These are phyloP conservation scores for Heliothis subflexa DNA, from an alignment of 1,140 invertebrate species.

Conservation along the genomic window DNA sequence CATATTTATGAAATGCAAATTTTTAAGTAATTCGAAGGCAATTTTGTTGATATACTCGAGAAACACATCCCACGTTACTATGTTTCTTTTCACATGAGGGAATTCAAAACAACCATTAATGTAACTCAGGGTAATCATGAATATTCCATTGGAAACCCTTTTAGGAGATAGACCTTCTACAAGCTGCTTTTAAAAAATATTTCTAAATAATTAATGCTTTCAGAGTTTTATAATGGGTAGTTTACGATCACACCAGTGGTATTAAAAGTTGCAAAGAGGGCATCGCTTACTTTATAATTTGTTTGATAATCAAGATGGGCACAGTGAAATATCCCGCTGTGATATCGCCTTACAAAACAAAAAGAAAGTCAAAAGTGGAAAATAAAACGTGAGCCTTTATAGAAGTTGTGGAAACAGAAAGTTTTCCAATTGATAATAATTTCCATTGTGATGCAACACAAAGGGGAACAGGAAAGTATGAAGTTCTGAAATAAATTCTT, in stretches of 20 bases:
- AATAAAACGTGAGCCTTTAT: constrained; percentile 74
- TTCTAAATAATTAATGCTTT: constrained; percentile 56
- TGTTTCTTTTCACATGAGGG: constrained; percentile 61
- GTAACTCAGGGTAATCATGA: constrained; percentile 70
- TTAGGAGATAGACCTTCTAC: constrained; percentile 60
- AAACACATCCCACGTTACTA: constrained; percentile 49
- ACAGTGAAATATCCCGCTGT: constrained; percentile 43
- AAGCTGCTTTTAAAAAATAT: constrained; percentile 62
- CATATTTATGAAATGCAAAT: constrained; percentile 46
- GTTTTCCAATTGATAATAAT: constrained; percentile 83
- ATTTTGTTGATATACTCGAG: constrained; percentile 51
- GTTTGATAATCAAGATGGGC: constrained; percentile 43
- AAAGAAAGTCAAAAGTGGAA: constrained; percentile 64
- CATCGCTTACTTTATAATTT: constrained; percentile 41
- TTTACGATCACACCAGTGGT: constrained; percentile 20
- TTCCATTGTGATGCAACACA: constrained; percentile 81
- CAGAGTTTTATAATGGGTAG: constrained; percentile 41
- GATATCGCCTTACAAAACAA: constrained; percentile 55
- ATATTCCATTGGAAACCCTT: constrained; percentile 75
- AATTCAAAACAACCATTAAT: constrained; percentile 74
- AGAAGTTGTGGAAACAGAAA: constrained; percentile 72
- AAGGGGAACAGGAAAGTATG: constrained; percentile 76
- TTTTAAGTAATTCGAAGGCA: constrained; percentile 43
- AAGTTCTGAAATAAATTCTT: constrained; percentile 82
- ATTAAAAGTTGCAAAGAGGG: constrained; percentile 34